Base-by-base conservation (phyloP, 2,113 vertebrate species). In the Ictalurus furcatus region DNA sequence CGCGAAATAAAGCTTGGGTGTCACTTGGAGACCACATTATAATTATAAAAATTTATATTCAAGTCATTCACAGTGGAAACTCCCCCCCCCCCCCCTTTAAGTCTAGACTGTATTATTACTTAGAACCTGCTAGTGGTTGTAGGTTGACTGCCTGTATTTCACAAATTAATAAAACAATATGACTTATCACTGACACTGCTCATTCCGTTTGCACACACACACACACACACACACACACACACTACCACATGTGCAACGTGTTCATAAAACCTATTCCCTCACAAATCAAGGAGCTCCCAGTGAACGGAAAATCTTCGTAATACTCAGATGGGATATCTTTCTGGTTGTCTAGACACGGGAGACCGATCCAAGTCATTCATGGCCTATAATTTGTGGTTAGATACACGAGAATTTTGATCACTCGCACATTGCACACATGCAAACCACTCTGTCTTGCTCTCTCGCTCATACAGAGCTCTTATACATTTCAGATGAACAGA, bases 261-360 rank as follows among this genome's bases (percentile, higher is more conserved):
- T 89, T 89, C 63, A 84, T 79, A 69, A 87, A 85, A 78, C 83
- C 19, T n/a, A 78, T 69, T 91, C 90, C 40, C 65, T 90, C 87
- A 91, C 84, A 89, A 85, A 89, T 59, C 65, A 87, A 88, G 69
- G 87, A 67, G 86, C 74, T 92, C 87, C n/a, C 84, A 90, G 92
- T 88, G 92, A 89, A 93, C 89, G 93, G 94, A 94, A 95, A 95
- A 92, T 93, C 90, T 93, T 93, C 88, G 92, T 92, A 91, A 91
- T 92, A 91, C 93, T 91, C 87, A 76, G 59, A 56, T 88, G 91
- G 92, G 91, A 94, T 76, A 90, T 90, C 83, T 76, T 86, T 59
- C 85, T 88, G 85, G 74, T 86, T 83, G 86, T 86, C 81, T 88
- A 83, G 91, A 89, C 90, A 86, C 87, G 25, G 17, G 88, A 88